These are phyloP conservation scores for Schlechtendalia chinensis DNA, from an alignment of 1,140 invertebrate species.

Conservation along the genomic window DNA sequence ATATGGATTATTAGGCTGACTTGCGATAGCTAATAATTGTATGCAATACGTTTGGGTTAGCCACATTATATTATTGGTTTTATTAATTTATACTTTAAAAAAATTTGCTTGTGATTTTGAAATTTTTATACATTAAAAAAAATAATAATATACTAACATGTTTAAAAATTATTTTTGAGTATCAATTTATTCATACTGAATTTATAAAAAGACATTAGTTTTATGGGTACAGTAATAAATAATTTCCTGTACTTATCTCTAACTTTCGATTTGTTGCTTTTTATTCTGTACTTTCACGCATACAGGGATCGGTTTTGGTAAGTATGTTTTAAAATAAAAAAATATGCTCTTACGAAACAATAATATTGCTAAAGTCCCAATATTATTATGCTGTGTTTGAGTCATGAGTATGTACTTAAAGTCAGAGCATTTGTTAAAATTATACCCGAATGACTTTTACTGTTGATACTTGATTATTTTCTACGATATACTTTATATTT, in stretches of 20 bases:
- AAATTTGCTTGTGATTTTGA: not conserved
- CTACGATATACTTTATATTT: not conserved
- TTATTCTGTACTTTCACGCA: constrained; percentile 28
- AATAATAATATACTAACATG: not conserved
- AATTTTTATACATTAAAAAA: not conserved
- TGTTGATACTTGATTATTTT: not conserved
- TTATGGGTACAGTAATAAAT: not conserved
- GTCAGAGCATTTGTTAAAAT: too few species aligned
- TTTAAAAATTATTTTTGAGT: not conserved
- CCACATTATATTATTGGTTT: too few species aligned
- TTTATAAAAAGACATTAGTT: not conserved
- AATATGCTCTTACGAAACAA: not conserved
- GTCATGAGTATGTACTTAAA: too few species aligned
- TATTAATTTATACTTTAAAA: too few species aligned
- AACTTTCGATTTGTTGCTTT: constrained; percentile 24
- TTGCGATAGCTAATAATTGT: too few species aligned
- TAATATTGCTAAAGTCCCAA: not conserved
- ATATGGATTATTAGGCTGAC: too few species aligned
- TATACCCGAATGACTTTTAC: too few species aligned
- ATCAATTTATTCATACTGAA: not conserved
- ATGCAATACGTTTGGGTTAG: too few species aligned
- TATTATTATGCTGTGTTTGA: not conserved
- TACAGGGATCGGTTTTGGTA: constrained; percentile 47
- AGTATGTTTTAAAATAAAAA: constrained; percentile 21
- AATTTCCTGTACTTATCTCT: not conserved